phyloP scores from a whole-genome alignment of 2,888 invertebrate species.

The Epinotia ramella region DNA sequence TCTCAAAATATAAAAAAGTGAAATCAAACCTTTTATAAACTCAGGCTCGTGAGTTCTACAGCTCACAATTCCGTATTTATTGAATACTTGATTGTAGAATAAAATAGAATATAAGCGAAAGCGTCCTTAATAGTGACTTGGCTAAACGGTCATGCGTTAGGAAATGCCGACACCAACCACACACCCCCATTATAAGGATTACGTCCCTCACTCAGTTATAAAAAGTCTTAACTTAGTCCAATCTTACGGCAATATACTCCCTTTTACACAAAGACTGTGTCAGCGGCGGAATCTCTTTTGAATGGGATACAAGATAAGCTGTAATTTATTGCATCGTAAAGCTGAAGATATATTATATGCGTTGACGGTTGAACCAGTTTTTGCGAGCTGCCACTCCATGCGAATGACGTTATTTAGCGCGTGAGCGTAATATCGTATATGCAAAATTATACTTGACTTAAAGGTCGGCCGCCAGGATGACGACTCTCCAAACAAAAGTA shows the following conservation, averaged over 20 bases:
- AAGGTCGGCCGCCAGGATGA: too few relatives aligned
- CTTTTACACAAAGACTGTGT: not conserved
- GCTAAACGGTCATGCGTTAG: slow-evolving; percentile 17
- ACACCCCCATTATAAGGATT: slow-evolving; percentile 42
- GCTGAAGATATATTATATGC: slow-evolving; percentile 45
- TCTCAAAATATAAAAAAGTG: too few relatives aligned
- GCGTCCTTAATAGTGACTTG: not conserved
- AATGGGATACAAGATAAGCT: slow-evolving; percentile 46
- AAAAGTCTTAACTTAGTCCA: not conserved
- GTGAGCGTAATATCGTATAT: too few relatives aligned
- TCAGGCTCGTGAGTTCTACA: too few relatives aligned
- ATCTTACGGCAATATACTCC: not conserved
- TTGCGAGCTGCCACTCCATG: slow-evolving; percentile 7
- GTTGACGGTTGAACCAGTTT: slow-evolving; percentile 39
- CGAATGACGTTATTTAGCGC: too few relatives aligned
- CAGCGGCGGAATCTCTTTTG: slow-evolving; percentile 43
- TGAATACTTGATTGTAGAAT: too few relatives aligned
- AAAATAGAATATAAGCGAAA: not conserved
- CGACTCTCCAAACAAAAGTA: too few relatives aligned
- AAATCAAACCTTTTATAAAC: too few relatives aligned
- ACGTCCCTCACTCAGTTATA: not conserved
- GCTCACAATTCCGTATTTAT: too few relatives aligned
- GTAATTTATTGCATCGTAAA: slow-evolving; percentile 45
- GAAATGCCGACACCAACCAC: slow-evolving; percentile 29
- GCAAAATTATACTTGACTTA: too few relatives aligned